Evolutionary conservation across 2,888 invertebrate genomes (phyloP).

Genomic region (Apotomis turbidana): DNA sequence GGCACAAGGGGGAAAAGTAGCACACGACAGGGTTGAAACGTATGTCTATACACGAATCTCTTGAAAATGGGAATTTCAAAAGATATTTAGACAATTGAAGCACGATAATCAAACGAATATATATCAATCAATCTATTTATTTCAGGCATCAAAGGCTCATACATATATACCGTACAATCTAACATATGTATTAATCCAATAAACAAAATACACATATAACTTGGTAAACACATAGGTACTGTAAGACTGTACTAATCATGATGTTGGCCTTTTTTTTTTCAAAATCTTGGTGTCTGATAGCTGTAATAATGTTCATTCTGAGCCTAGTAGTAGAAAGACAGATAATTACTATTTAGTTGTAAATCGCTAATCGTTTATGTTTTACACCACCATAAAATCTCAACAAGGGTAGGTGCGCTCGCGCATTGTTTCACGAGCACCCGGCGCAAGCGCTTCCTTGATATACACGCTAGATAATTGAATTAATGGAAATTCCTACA

Average conservation of each 20-base stretch:
- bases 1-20: background rate
- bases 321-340: background rate
- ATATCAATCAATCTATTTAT: too few relatives aligned
- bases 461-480: slow-evolving; percentile 47
- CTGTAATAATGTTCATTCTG: background rate
- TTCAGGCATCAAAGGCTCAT: too few relatives aligned
- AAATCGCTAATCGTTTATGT: slow-evolving; percentile 41
- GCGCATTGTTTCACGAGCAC: slow-evolving; percentile 61
- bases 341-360: background rate
- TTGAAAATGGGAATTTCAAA: background rate
- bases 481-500: slow-evolving; percentile 36
- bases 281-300: too few relatives aligned
- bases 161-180: too few relatives aligned
- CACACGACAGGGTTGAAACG: background rate
- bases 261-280: too few relatives aligned
- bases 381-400: slow-evolving; percentile 22
- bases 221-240: too few relatives aligned
- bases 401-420: slow-evolving; percentile 53
- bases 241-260: too few relatives aligned
- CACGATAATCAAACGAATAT: too few relatives aligned
- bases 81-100: background rate
- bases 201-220: too few relatives aligned
- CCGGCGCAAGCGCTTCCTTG: slow-evolving; percentile 52
- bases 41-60: background rate
- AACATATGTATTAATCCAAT: too few relatives aligned